Evolutionary conservation across 2,888 invertebrate genomes (phyloP).

Genomic region (Xestia rhomboidea): DNA sequence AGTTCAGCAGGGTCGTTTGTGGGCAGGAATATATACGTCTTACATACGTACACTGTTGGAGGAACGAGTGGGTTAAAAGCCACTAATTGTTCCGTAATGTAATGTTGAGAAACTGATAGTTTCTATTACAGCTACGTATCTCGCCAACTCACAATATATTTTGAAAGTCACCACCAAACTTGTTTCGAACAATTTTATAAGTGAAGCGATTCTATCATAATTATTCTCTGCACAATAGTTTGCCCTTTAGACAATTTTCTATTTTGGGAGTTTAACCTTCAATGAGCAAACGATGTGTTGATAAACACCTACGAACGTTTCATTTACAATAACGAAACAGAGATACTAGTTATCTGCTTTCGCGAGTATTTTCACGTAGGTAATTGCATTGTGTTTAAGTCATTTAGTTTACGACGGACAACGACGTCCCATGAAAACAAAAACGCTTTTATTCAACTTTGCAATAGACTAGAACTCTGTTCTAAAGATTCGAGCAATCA

Average conservation of each 20-base stretch:
- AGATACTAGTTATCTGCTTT: neutral
- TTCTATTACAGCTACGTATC: neutral
- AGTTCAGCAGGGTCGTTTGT: constrained; percentile 45
- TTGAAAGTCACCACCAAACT: neutral
- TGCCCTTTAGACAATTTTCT: neutral
- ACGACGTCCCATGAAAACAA: constrained; percentile 28
- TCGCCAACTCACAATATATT: neutral
- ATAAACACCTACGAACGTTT: constrained; percentile 10
- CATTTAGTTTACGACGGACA: constrained; percentile 34
- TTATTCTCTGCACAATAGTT: constrained; percentile 8
- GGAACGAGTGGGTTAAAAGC: constrained; percentile 28
- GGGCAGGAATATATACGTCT: constrained; percentile 23
- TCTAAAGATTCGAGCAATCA: constrained; percentile 20
- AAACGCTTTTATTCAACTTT: constrained; percentile 18
- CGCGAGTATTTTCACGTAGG: constrained; percentile 41
- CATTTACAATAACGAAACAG: constrained; percentile 1
- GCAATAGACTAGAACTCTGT: constrained; percentile 4
- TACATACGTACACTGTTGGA: neutral
- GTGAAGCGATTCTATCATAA: neutral
- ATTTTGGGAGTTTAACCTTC: neutral
- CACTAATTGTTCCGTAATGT: constrained; percentile 30
- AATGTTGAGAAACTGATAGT: constrained; percentile 30
- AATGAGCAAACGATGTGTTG: neutral
- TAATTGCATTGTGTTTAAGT: constrained; percentile 39
- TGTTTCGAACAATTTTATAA: neutral